Conservation (phyloP, 2,797 vertebrate genomes). For the Schizothorax lantsangensis region DNA sequence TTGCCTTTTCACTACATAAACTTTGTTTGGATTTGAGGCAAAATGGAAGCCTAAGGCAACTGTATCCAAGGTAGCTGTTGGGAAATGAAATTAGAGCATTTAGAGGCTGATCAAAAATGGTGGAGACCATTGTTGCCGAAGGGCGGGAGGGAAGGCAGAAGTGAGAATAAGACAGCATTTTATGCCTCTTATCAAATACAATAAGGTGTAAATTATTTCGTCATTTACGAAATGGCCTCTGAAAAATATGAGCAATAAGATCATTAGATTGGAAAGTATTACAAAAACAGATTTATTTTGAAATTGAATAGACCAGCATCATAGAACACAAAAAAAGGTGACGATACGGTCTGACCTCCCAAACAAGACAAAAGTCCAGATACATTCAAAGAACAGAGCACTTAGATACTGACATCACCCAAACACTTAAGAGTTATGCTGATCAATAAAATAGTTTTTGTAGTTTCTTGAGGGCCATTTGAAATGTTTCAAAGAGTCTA, state of each 20-base stretch:
- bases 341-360: background rate
- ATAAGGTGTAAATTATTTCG: background rate
- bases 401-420: background rate
- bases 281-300: background rate
- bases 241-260: conserved; percentile 16
- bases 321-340: background rate
- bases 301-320: background rate
- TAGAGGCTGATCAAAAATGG: conserved; percentile 26
- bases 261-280: background rate
- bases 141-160: background rate
- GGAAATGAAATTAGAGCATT: conserved; percentile 38
- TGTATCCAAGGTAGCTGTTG: conserved; percentile 27
- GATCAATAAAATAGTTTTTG: background rate
- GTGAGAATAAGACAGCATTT: background rate
- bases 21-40: background rate
- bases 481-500: background rate
- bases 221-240: background rate
- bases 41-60: conserved; percentile 31
- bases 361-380: background rate
- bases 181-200: background rate
- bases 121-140: background rate
- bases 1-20: conserved; percentile 13
- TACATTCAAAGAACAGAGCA: background rate
- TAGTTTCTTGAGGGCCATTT: background rate
- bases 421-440: background rate